Evolutionary conservation across 2,113 vertebrate genomes (phyloP).

Genomic region (Thymallus thymallus): DNA sequence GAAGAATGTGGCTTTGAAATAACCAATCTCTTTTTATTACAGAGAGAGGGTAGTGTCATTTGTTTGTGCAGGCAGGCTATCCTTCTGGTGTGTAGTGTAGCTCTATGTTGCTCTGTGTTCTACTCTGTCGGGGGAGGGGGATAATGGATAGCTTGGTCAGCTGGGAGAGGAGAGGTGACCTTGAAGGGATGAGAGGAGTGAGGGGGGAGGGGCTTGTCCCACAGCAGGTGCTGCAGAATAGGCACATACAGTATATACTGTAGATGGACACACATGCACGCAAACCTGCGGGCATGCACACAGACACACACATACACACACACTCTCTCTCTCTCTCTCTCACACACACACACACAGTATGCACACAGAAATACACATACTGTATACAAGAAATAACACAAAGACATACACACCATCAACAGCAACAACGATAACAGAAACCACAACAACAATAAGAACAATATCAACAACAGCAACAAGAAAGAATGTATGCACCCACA

Average conservation of each 20-base stretch:
- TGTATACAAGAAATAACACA: background rate
- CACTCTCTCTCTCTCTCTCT: slow-evolving; percentile 42
- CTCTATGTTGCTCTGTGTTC: background rate
- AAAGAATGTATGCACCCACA: background rate
- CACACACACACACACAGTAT: background rate
- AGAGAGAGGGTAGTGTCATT: slow-evolving; percentile 15
- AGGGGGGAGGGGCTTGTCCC: slow-evolving; percentile 39
- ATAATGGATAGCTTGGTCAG: slow-evolving; percentile 32
- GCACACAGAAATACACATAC: too few relatives aligned
- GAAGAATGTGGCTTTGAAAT: slow-evolving; percentile 36
- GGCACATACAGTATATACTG: slow-evolving; percentile 2
- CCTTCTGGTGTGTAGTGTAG: background rate
- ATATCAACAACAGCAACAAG: background rate
- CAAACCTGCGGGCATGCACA: background rate
- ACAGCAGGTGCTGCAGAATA: slow-evolving; percentile 55
- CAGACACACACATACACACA: slow-evolving; percentile 31
- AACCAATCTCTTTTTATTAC: slow-evolving; percentile 17
- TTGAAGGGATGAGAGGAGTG: slow-evolving; percentile 50
- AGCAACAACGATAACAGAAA: background rate
- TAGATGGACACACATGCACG: slow-evolving; percentile 27
- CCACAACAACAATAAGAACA: background rate
- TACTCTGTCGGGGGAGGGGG: background rate
- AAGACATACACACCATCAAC: slow-evolving; percentile 5
- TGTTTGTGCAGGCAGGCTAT: slow-evolving; percentile 9
- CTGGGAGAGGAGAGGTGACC: slow-evolving; percentile 65